Base-by-base conservation (phyloP, 2,888 invertebrate species). In the Amphiduros pacificus region DNA sequence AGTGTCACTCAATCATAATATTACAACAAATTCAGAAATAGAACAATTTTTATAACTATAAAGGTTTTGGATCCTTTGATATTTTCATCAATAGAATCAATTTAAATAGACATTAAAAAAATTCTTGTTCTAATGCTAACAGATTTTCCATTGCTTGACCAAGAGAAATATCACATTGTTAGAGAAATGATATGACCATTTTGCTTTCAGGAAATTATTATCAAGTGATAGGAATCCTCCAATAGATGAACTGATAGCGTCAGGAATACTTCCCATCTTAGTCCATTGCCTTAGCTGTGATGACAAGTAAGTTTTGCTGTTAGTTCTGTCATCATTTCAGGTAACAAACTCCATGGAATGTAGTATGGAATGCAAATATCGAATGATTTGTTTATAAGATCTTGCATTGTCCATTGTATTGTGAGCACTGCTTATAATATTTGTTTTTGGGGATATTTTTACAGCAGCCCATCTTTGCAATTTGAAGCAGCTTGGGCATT, bases 191-290 rank as follows among this genome's bases (percentile, higher is more conserved):
- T n/a, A n/a, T n/a, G n/a, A n/a, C n/a, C n/a, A n/a, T n/a, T 36
- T 63, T 61, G 36, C 61, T 78, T 80, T 51, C 73, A 83, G 98
- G 72, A 98, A 97, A 84, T 86, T 99, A 73, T 86, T 99, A 36
- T 98, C 97, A 9, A 95, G 95, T 69, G 98, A 99, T 83, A 90
- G 94, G 76, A 98, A 98, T 87, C 99, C 99, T 71, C 98, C 99
- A 26, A 98, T 99, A 76, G 95, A 99, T 85, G 92, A 92, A 68
- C 86, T 99, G 70, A 98, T 99, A 74, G 86, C 89, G 50, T 92
- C 93, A 81, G 95, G 95, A 71, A 96, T 99, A 78, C 87, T 99
- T 73, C 97, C 98, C 54, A 91, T 96, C 75, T 88, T 99, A 74
- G 94, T 96, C 60, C 86, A 88, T 71, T 98, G 97, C 85, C 87